Conservation (phyloP, 2,797 vertebrate species). For the Gallinago solitaria region DNA sequence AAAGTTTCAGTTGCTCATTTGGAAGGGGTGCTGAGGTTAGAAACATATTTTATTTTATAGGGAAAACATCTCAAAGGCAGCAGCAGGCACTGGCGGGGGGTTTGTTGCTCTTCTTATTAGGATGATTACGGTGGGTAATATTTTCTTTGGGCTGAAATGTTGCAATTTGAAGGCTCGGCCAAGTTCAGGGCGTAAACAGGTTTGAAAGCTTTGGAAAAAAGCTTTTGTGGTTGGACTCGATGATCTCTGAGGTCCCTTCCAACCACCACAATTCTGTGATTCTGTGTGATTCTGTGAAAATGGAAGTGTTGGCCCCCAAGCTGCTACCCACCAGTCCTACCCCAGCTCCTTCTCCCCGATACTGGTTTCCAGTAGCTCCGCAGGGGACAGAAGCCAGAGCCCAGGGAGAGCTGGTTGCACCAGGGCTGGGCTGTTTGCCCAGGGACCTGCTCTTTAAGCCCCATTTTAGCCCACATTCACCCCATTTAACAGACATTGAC, state of each 20-base stretch:
- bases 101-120: not conserved
- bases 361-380: not conserved
- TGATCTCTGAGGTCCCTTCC: too few species aligned
- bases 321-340: not conserved
- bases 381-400: not conserved
- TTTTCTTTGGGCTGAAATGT: not conserved
- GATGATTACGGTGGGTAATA: not conserved
- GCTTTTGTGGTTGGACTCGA: too few species aligned
- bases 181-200: not conserved
- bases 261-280: too few species aligned
- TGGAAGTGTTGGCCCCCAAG: not conserved
- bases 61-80: not conserved
- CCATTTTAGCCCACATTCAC: not conserved
- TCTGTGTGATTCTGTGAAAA: too few species aligned
- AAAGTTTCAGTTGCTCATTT: not conserved
- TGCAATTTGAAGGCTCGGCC: not conserved
- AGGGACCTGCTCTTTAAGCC: not conserved
- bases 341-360: not conserved
- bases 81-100: not conserved
- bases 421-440: not conserved
- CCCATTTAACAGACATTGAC: not conserved
- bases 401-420: not conserved
- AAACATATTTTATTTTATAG: not conserved
- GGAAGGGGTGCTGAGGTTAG: not conserved
- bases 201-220: not conserved